Evolutionary conservation across 2,113 vertebrate genomes (phyloP), one percentile per base, ranked within the genome.

Genomic region (Carlito syrichta): DNA sequence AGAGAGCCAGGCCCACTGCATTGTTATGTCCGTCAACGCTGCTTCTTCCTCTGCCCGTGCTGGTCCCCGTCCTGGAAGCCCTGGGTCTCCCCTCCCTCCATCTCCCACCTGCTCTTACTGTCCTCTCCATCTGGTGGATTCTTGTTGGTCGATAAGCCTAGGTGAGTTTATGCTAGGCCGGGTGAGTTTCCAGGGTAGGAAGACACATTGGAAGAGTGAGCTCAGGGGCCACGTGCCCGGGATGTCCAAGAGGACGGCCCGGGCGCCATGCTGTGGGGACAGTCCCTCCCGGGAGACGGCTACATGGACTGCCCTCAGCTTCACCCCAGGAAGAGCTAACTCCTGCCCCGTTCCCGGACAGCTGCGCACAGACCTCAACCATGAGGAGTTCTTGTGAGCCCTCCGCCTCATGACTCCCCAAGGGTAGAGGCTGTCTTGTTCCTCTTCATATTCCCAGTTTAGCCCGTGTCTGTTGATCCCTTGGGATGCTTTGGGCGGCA

Each of bases 401-500:
- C 25, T 30, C 69, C 48, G 35, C 14, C 62, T 40, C 7, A 0
- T 54, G 48, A 4, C 1, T 5, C n/a, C 52, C 52, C 8, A 1
- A 11, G 60, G 54, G 14, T 32, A 50, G 38, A 43, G 45, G 12
- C 69, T 76, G 27, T 63, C 22, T 12, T 11, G 8, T 23, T 60
- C 27, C 60, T 32, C 20, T 35, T 23, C 50, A 11, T 6, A 17
- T 13, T 25, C 25, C 32, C 48, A 77, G 35, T 40, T 91, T n/a
- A n/a, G n/a, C n/a, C n/a, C n/a, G n/a, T n/a, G 8, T 68, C 56
- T 11, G 23, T 89, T 85, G 40, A n/a, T 69, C 25, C 13, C 27
- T 25, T 35, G 23, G 23, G 43, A 52, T 81, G 83, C 77, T 91
- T 50, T 88, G 77, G 73, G 77, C 66, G 81, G 35, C 52, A 71